Base-by-base conservation (phyloP, 2,888 invertebrate genomes). In the Rhodophaea formosa region DNA sequence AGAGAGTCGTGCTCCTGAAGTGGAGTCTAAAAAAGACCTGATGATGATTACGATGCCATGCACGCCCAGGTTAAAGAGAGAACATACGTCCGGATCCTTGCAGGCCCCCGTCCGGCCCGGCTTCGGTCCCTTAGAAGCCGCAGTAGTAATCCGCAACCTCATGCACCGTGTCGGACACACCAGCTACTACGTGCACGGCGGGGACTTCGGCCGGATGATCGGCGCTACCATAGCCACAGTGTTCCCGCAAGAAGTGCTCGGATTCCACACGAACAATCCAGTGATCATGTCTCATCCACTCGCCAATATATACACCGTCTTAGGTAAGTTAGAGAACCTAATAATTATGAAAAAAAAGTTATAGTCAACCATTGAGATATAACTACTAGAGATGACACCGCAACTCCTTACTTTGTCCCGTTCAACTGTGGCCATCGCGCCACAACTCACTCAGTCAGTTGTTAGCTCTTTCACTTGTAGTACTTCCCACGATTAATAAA, bases 121-220 rank as follows among this genome's bases (percentile, higher is more conserved):
- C 15, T 75, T 94, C 8, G 92, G 93, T 0, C 75, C 92, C 0
- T 79, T 92, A 0, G 89, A 94, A 68, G 91, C 93, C 51, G 92
- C 93, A 0, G 88, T 92, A 0, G 74, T 95, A 0, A 84, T 96
- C 67, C 91, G 91, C 59, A 94, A 94, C 69, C 86, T 97, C 7
- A 96, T 96, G 96, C 71, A 88, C 10, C 88, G 95, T 5, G 76
- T 97, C 0, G 94, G 95, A 0, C 91, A 91, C 72, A 65, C 92
- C 0, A 83, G 90, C 59, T 97, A 93, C 80, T 95, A 94, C 71
- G 79, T 93, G 0, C 96, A 96, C 67, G 96, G 95, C 0, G 95
- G 96, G 0, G 96, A 95, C 74, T 93, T 94, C 91, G 97, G 97
- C 0, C 87, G 93, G 5, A 15, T 89, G 0, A 92, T 96, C 5